Base-by-base conservation (phyloP, 2,113 vertebrate genomes). In the Hyla sarda region DNA sequence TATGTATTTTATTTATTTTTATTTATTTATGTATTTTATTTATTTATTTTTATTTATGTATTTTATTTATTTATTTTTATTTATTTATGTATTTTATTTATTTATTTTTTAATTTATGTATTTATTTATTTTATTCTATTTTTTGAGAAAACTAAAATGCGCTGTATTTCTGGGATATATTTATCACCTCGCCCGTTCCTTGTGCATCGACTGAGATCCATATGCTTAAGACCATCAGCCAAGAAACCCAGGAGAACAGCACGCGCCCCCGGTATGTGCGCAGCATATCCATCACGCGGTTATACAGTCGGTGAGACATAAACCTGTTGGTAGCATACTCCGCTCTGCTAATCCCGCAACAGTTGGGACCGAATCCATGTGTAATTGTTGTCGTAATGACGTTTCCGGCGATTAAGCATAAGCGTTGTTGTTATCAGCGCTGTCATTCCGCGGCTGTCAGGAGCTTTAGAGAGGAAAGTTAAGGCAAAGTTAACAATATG, bases 341-440 rank as follows among this genome's bases (percentile, higher is more conserved):
- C 19, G 12, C 52, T 79, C 32, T 37, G 32, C 30, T 37, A 58
- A 1, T 58, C 30, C 52, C 23, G 19, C 28, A 21, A 25, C 8
- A 52, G 21, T 11, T 32, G 48, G 30, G 30, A 34, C 48, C 56
- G 25, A 19, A 21, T 5, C 7, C 12, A 78, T 16, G 30, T 13
- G 19, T 34, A 8, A 23, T 11, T 13, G 25, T 14, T 56, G 76
- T 37, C 12, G 30, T n/a, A 37, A 58, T 16, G 52, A 30, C 1
- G 76, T 37, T 79, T 79, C 76, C 30, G 76, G 11, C 58, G 58
- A 79, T 79, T 79, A 79, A 58, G 28, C 50, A 74, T 47, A 34
- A 58, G 32, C 30, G 12, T 34, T 34, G 75, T 32, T 23, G 37
- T 58, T 79, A 79, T 58, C 69, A 45, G 69, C 19, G 69, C 65